These are phyloP conservation scores for Synergus umbraculus DNA, from an alignment of 2,888 invertebrate species.

Conservation along the genomic window DNA sequence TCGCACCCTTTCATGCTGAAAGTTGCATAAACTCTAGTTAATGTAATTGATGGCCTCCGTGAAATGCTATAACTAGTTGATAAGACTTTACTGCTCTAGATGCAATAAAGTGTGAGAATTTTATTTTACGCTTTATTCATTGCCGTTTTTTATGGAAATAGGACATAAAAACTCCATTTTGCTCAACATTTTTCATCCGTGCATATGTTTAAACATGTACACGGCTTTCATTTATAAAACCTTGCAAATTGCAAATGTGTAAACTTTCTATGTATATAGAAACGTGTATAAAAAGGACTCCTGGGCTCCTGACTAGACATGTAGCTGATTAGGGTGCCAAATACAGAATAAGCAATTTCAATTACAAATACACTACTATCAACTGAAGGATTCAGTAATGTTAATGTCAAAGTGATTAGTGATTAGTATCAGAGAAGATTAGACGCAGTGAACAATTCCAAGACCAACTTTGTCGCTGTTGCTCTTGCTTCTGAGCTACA, in stretches of 20 bases:
- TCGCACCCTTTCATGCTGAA: neutral
- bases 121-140: neutral
- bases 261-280: neutral
- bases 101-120: neutral
- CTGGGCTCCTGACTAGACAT: too few species aligned
- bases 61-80: neutral
- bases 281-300: too few species aligned
- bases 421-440: neutral
- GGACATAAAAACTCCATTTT: neutral
- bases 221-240: neutral
- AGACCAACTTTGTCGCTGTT: slow-evolving; percentile 7
- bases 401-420: neutral
- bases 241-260: too few species aligned
- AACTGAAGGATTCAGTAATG: neutral
- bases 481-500: slow-evolving; percentile 3
- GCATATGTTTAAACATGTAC: neutral
- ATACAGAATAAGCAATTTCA: too few species aligned
- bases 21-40: neutral
- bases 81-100: neutral
- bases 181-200: neutral
- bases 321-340: too few species aligned
- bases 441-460: slow-evolving; percentile 5
- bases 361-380: too few species aligned
- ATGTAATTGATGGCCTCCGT: neutral
- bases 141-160: neutral